Base-by-base conservation (phyloP, 2,797 vertebrate genomes). In the Silurus lanzhouensis region DNA sequence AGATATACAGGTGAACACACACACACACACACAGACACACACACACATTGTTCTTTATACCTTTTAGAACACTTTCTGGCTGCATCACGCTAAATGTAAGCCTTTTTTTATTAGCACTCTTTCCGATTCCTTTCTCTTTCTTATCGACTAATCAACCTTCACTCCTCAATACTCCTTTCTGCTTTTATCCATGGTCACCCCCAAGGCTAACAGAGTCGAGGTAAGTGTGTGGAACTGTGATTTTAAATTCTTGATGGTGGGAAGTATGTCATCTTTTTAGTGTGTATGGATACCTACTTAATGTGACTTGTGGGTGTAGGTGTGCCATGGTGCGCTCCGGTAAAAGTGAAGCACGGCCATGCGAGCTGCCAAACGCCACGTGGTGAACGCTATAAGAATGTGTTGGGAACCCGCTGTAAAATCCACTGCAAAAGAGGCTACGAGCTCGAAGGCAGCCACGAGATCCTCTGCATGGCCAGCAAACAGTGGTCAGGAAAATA, bases 401-500 rank as follows among this genome's bases (percentile, higher is more conserved):
- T 96, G 1, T 90, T 98, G 94, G 97, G 97, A 20, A 94, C 97
- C 4, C 96, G 96, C 57, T 99, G 98, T 72, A 97, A 97, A 88
- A 96, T 99, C 93, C 96, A 94, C 89, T 99, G 98, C 89, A 96
- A 96, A 61, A 96, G 96, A 88, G 98, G 98, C 85, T 99, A 97
- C 0, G 98, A 99, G 85, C 91, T 96, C 63, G 95, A 95, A 25
- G 96, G 96, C 55, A 94, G 94, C 90, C 91, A 95, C 0, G 96
- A 97, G 92, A 94, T 99, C 14, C 94, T 98, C 83, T 99, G 98
- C 87, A 97, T 99, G 93, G 94, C 96, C 87, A 97, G 92, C 93
- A 99, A 96, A 90, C 96, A 95, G 90, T 99, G 98, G 98, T 99
- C 98, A 14, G 96, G 97, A 68, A 99, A 97, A 90, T 97, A 96